Evolutionary conservation across 2,797 vertebrate species (phyloP).

Genomic region (Clarias laeviceps): DNA sequence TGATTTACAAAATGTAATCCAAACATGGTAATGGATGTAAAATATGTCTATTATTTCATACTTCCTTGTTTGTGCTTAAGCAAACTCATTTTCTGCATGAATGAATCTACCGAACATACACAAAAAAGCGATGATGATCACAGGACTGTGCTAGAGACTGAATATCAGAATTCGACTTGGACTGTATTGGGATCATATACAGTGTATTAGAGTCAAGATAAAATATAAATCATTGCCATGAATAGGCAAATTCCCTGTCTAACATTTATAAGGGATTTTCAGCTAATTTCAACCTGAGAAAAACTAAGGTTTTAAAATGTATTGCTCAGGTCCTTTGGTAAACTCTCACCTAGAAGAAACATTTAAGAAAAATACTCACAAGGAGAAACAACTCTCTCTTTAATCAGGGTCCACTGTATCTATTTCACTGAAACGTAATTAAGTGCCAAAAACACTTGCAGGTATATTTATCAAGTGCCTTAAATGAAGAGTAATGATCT

Average conservation of each 20-base stretch:
- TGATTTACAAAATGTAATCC: neutral
- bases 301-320: neutral
- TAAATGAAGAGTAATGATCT: slow-evolving; percentile 21
- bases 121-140: neutral
- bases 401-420: neutral
- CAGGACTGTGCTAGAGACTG: neutral
- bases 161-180: neutral
- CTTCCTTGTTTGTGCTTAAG: neutral
- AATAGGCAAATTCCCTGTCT: neutral
- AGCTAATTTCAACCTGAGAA: neutral
- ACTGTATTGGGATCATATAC: neutral
- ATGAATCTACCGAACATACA: too few relatives aligned
- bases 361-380: neutral
- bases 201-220: neutral
- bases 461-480: slow-evolving; percentile 19
- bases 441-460: neutral
- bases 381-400: neutral
- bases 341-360: neutral
- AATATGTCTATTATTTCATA: neutral
- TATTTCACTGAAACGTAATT: neutral
- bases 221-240: neutral
- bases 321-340: neutral
- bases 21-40: neutral
- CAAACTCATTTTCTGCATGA: neutral
- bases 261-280: neutral